Evolutionary conservation across 2,888 invertebrate species (phyloP), one percentile per base, ranked within the genome.

Genomic region (Margaritifera margaritifera): DNA sequence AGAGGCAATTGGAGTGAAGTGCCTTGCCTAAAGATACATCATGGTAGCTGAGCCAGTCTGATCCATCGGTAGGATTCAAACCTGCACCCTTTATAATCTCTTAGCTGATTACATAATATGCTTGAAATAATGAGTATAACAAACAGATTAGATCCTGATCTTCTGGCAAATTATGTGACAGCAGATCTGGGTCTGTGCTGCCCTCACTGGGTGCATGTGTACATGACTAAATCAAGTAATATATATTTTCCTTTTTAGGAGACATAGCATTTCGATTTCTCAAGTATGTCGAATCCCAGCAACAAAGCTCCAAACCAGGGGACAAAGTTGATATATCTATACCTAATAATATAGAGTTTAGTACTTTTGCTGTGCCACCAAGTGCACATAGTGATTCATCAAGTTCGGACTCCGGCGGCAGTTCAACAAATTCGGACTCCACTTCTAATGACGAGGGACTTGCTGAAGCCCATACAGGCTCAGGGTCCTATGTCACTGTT

Each of bases 221-320:
- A 3, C 42, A 42, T 42, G 11, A 42, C 2, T 42, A 42, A 42
- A 42, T 42, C 11, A 42, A 42, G 42, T 15, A 42, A 42, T 42
- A 31, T 51, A n/a, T 53, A 50, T 58, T 64, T 65, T 64, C 63
- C 58, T 61, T 81, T 84, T 22, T 91, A 92, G 96, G 98, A 66
- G 98, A 98, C 86, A 98, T 99, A 84, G 94, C 97, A 18, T 98
- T 98, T 90, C 92, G 98, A 63, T 96, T 95, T 86, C 72, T 91
- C 61, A 82, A 90, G 57, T 90, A 89, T 75, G 78, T 87, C 4
- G 70, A 82, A 27, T 72, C 73, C 15, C 27, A 69, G 55, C 19
- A 5, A 51, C 42, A 53, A 53, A 63, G 55, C 55, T 18, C 54
- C 22, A 27, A 25, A n/a, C 51, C 27, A 25, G 58, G 42, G 25